phyloP scores from a whole-genome alignment of 2,797 vertebrate genomes.

The Eurystomus glaucurus region DNA sequence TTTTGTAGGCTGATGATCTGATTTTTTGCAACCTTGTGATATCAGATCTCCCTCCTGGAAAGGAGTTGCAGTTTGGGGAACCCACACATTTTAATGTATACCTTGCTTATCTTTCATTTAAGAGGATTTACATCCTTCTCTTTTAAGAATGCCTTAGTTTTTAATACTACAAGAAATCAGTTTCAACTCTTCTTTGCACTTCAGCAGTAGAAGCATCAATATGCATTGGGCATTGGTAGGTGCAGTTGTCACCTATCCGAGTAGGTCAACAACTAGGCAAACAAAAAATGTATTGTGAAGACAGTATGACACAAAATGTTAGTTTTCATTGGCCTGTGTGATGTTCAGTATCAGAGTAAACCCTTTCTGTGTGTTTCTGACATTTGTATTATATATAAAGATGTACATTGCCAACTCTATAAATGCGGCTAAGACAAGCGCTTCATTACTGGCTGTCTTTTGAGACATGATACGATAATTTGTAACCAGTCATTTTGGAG shows the following conservation, averaged over 20 bases:
- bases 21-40: not conserved
- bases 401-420: too few relatives aligned
- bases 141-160: not conserved
- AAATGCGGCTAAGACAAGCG: too few relatives aligned
- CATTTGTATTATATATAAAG: too few relatives aligned
- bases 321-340: not conserved
- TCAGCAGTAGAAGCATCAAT: not conserved
- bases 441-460: too few relatives aligned
- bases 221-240: not conserved
- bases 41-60: not conserved
- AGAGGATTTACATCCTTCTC: not conserved
- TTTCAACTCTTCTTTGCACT: not conserved
- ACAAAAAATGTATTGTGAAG: not conserved
- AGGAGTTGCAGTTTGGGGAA: not conserved
- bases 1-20: not conserved
- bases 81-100: accelerated
- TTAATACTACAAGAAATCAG: not conserved
- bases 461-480: not conserved
- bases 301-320: not conserved
- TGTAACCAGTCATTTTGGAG: not conserved
- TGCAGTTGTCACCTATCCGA: not conserved
- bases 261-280: not conserved
- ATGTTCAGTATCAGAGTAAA: not conserved
- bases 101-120: not conserved
- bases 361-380: too few relatives aligned